A percentile compares a stretch with the other conserved stretches of the same genome.
Evolutionary conservation across 1,140 invertebrate species (phyloP).

Genomic region (Drosophila fuyamai): DNA sequence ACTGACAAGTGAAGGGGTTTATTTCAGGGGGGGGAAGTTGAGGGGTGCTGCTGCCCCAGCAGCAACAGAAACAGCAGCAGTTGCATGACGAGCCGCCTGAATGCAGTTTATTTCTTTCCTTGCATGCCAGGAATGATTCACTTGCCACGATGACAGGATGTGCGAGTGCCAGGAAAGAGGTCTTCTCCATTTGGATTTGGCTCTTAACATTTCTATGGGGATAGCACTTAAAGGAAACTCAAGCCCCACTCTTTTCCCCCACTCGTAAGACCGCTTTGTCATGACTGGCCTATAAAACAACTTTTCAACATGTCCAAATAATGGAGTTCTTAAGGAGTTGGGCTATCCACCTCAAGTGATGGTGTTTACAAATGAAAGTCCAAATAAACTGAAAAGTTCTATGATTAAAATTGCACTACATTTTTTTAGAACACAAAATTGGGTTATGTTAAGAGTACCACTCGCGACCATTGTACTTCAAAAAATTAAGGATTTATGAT

Average conservation of each 20-base stretch:
- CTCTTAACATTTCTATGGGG: conserved; percentile 52
- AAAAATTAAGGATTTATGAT: no score
- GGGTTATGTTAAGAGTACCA: neutral
- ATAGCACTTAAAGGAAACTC: conserved; percentile 56
- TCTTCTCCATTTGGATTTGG: conserved; percentile 54
- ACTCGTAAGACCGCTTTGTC: conserved; percentile 17
- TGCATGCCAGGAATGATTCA: conserved; percentile 75
- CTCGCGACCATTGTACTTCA: neutral
- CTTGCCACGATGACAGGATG: conserved; percentile 73
- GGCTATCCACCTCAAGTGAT: neutral
- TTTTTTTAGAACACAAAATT: neutral
- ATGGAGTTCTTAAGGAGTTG: conserved; percentile 20
- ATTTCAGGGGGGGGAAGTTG: neutral
- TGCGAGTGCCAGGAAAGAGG: conserved; percentile 73
- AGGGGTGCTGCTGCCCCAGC: conserved; percentile 8
- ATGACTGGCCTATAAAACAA: conserved; percentile 37
- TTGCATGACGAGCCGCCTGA: conserved; percentile 76
- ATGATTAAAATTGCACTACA: conserved; percentile 6
- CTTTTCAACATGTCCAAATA: conserved; percentile 29
- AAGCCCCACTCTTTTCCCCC: conserved; percentile 1
- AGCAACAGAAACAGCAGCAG: conserved; percentile 62
- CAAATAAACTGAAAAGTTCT: neutral
- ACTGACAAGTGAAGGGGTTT: conserved; percentile 57
- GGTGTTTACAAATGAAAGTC: conserved; percentile 20
- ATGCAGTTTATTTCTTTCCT: conserved; percentile 61